These are phyloP conservation scores for Phyllotis vaccarum DNA, from an alignment of 2,797 vertebrate species.

Conservation along the genomic window DNA sequence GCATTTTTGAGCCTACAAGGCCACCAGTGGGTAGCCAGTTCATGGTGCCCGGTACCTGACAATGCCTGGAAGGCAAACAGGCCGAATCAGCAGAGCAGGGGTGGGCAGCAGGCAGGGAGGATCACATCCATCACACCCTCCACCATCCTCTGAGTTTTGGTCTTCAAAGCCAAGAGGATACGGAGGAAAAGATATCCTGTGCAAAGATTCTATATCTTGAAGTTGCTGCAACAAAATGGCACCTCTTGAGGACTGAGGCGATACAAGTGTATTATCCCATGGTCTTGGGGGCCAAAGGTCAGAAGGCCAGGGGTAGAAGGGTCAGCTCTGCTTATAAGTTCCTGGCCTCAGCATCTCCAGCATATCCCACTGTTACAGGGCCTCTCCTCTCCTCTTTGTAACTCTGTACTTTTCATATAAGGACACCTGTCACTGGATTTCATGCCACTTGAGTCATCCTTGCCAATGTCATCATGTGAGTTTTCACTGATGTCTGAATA, in stretches of 20 bases:
- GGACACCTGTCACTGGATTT: background rate
- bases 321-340: background rate
- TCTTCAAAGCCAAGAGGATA: background rate
- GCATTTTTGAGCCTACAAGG: background rate
- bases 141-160: fast-evolving
- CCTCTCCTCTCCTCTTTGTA: background rate
- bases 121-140: fast-evolving
- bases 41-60: fast-evolving
- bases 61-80: background rate
- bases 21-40: fast-evolving
- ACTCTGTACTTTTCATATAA: fast-evolving
- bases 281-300: background rate
- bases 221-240: background rate
- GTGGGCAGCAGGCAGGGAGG: background rate
- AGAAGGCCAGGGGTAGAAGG: fast-evolving
- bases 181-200: fast-evolving
- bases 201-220: background rate
- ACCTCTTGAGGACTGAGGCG: fast-evolving
- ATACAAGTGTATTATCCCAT: fast-evolving
- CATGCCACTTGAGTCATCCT: background rate
- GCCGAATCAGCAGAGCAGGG: no score
- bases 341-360: background rate
- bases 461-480: fast-evolving
- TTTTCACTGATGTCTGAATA: background rate
- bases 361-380: background rate